Base-by-base conservation (phyloP, 2,888 invertebrate genomes). In the Neocrepidodera transversa region DNA sequence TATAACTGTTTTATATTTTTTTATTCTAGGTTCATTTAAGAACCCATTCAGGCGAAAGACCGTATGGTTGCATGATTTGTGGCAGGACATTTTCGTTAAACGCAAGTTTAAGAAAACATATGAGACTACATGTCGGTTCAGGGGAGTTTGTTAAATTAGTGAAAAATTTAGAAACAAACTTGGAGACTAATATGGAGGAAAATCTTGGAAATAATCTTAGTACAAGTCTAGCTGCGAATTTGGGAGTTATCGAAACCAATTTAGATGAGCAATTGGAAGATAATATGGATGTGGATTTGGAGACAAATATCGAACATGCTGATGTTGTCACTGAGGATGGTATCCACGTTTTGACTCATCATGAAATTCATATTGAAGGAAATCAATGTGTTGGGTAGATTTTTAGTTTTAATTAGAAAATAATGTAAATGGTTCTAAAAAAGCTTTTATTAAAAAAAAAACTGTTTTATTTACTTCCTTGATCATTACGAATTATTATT, bases 1-100 rank as follows among this genome's bases (percentile, higher is more conserved):
- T 23, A 23, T 23, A 23, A 23, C 6, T 23, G 23, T 23, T 23
- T 23, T 23, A 5, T 49, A n/a, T 17, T 35, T 35, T 11, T 49
- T 10, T 16, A 32, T 54, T 40, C 14, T 17, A 54, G 14, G 81
- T 83, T 54, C 84, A 84, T 64, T 81, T 81, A 76, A 75, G 82
- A 63, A 78, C 78, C 1, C 84, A 84, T 64, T 79, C 80, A 1
- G 83, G 83, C 3, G 78, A 80, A 26, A 78, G 80, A 36, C 84
- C 84, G 1, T 84, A 80, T 66, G 73, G 80, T 57, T 84, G 84
- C 72, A 78, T 79, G 58, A 74, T 77, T 30, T 84, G 84, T 68
- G 80, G 81, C 2, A 75, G 74, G 45, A 68, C 72, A 1, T 77
- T 75, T 57, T 69, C 74, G 1, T 59, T 76, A 11, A 76, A 74